Conservation (phyloP, 2,113 vertebrate genomes). For the Macquaria australasica region DNA sequence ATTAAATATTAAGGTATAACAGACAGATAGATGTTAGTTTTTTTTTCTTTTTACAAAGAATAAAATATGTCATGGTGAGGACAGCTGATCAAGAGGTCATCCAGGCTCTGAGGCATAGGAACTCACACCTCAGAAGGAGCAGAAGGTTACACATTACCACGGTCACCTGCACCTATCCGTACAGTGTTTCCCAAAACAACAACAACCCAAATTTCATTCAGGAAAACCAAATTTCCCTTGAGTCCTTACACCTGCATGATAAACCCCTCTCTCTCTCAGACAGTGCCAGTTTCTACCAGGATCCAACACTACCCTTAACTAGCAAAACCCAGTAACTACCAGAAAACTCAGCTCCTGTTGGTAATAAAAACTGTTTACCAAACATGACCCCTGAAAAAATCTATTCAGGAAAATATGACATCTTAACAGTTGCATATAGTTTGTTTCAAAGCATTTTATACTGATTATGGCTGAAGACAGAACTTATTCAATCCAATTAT, state of each 20-base stretch:
- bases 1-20: background rate
- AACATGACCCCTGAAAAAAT: background rate
- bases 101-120: background rate
- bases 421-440: background rate
- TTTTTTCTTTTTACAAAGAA: background rate
- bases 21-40: background rate
- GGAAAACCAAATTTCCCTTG: background rate
- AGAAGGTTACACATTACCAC: background rate
- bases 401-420: background rate
- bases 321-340: background rate
- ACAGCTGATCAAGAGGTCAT: background rate
- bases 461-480: background rate
- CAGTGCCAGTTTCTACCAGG: background rate
- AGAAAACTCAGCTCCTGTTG: background rate
- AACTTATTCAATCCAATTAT: background rate
- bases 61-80: background rate
- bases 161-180: background rate
- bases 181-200: background rate
- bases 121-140: background rate
- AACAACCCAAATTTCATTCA: background rate
- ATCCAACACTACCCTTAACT: slow-evolving; percentile 6
- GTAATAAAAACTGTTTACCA: background rate
- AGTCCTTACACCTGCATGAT: background rate
- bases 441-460: background rate
- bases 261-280: background rate